These are phyloP conservation scores for Kuschelorhynchus macadamiae DNA, from an alignment of 2,888 invertebrate species.

Conservation along the genomic window DNA sequence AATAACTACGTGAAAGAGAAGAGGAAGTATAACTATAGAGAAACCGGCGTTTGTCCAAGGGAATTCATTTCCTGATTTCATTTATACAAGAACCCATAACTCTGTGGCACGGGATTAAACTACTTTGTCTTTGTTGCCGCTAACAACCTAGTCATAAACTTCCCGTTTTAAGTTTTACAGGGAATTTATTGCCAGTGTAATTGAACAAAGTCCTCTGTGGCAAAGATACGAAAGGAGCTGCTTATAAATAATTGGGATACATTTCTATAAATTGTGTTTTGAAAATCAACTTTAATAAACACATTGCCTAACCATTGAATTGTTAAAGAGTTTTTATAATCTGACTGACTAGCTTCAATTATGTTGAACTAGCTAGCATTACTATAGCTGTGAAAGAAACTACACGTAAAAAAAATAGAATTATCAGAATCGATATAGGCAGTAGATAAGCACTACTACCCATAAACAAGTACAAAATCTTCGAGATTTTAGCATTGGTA, in stretches of 20 bases:
- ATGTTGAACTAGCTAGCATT: too few species aligned
- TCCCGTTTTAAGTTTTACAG: conserved; percentile 49
- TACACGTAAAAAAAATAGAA: background rate
- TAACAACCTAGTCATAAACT: conserved; percentile 55
- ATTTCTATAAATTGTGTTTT: conserved; percentile 18
- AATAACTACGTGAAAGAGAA: conserved; percentile 65
- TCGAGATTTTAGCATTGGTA: too few species aligned
- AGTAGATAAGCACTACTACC: too few species aligned
- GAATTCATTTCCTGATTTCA: conserved; percentile 69
- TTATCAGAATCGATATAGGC: background rate
- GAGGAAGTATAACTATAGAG: conserved; percentile 65
- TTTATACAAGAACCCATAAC: conserved; percentile 67
- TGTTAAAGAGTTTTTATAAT: too few species aligned
- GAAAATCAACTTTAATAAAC: background rate
- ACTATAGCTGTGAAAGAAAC: too few species aligned
- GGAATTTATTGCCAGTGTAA: conserved; percentile 43
- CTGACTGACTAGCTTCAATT: too few species aligned
- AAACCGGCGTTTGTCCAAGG: conserved; percentile 65
- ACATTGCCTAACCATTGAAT: background rate
- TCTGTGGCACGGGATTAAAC: conserved; percentile 62
- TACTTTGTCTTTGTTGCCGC: conserved; percentile 65
- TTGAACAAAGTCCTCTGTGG: conserved; percentile 40
- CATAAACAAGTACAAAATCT: too few species aligned
- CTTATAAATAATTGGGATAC: conserved; percentile 17
- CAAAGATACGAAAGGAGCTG: conserved; percentile 16